phyloP scores from a whole-genome alignment of 2,797 vertebrate species.

The Argyrosomus regius region DNA sequence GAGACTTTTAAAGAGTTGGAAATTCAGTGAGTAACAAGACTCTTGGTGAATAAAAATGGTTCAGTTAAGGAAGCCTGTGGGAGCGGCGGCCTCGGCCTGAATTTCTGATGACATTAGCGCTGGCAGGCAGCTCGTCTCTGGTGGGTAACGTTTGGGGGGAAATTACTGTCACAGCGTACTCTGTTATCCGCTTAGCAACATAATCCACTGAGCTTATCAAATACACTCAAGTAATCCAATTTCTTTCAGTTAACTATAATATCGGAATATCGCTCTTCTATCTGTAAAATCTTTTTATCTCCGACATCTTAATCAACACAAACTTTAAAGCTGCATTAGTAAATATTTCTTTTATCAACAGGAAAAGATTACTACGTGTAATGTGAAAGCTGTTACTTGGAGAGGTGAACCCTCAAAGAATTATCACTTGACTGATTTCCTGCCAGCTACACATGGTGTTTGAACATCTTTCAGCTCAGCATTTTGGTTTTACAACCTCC shows the following conservation, averaged over 20 bases:
- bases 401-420: not conserved
- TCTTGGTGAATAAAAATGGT: slow-evolving; percentile 28
- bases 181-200: slow-evolving; percentile 33
- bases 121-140: slow-evolving; percentile 10
- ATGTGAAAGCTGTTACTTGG: not conserved
- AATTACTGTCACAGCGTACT: slow-evolving; percentile 34
- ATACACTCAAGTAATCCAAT: slow-evolving; percentile 47
- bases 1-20: slow-evolving; percentile 20
- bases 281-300: not conserved
- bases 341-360: not conserved
- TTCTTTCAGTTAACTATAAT: slow-evolving; percentile 31
- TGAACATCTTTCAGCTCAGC: not conserved
- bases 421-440: not conserved
- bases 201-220: slow-evolving; percentile 49
- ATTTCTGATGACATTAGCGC: slow-evolving; percentile 21
- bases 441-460: not conserved
- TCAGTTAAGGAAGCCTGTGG: slow-evolving; percentile 19
- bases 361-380: not conserved
- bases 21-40: slow-evolving; percentile 7
- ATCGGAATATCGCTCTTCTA: not conserved
- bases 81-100: not conserved
- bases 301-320: slow-evolving; percentile 4
- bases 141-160: slow-evolving; percentile 19
- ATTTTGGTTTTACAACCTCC: not conserved
- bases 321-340: slow-evolving; percentile 1